Evolutionary conservation across 2,888 invertebrate genomes (phyloP), one percentile per base, ranked within the genome.

Genomic region (Lepidocyrtoides sp.): DNA sequence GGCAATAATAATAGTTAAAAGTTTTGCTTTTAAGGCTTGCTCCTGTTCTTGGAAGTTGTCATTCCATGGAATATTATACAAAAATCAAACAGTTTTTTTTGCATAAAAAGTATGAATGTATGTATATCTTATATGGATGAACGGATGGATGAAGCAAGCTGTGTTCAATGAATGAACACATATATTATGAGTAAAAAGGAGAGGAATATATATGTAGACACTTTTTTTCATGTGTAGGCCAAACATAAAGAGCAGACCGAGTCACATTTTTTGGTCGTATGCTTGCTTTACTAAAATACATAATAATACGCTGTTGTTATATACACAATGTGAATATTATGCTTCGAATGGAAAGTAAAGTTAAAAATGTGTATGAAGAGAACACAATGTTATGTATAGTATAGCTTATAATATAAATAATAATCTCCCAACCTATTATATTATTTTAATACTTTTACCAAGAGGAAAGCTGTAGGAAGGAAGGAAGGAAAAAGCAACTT

Each of bases 401-500:
- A n/a, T n/a, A n/a, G n/a, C n/a, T n/a, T n/a, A n/a, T n/a, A n/a
- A n/a, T n/a, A n/a, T n/a, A n/a, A n/a, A 72, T 72, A 72, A 41
- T 72, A 72, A 72, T 72, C 72, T 44, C 1, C 23, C 14, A 44
- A 72, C 72, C 72, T 72, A 72, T 72, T 72, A 72, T 72, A 72
- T 23, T 44, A 41, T 44, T 72, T 14, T 72, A 17, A 14, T 72
- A 1, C 20, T 44, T 72, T 41, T 72, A 44, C 41, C 44, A 20
- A 17, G 36, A 41, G 20, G 8, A 17, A 3, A 72, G 69, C 41
- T n/a, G n/a, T n/a, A n/a, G n/a, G n/a, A n/a, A 20, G 44, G 72
- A 41, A 72, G 72, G 72, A 72, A 72, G 72, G 72, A 72, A 72
- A 72, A 72, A 44, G 4, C 20, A 26, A 44, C 41, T 44, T 44